Conservation (phyloP, 1,140 invertebrate genomes). For the Cryptotermes secundus region DNA sequence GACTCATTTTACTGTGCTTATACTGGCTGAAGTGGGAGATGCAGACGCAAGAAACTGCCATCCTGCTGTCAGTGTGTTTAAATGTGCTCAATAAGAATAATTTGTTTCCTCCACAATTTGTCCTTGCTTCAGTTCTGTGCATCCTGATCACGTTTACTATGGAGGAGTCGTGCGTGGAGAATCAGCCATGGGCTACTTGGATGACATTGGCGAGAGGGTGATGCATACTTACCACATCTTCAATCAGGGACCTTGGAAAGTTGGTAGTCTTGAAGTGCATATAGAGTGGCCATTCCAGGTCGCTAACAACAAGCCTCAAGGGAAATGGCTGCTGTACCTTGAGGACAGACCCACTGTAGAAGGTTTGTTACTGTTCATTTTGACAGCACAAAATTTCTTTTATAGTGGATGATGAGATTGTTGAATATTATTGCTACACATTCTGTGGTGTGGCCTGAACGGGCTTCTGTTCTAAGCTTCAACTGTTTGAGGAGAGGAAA, state of each 20-base stretch:
- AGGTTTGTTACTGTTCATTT: background rate
- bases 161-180: conserved; percentile 81
- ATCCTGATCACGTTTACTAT: conserved; percentile 80
- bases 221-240: conserved; percentile 82
- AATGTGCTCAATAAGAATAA: too few relatives aligned
- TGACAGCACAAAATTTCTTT: too few relatives aligned
- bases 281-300: conserved; percentile 91
- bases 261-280: conserved; percentile 72
- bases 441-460: too few relatives aligned
- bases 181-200: conserved; percentile 75
- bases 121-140: conserved; percentile 55
- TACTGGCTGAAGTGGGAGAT: too few relatives aligned
- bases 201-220: conserved; percentile 82
- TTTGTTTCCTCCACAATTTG: background rate
- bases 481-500: too few relatives aligned
- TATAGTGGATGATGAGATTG: too few relatives aligned
- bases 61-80: too few relatives aligned
- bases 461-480: too few relatives aligned
- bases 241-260: conserved; percentile 85
- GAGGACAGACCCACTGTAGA: conserved; percentile 55
- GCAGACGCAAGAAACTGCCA: too few relatives aligned
- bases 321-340: conserved; percentile 89
- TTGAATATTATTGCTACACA: too few relatives aligned
- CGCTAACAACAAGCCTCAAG: conserved; percentile 69
- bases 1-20: too few relatives aligned